A percentile compares a stretch with the other conserved stretches of the same genome.
phyloP scores from a whole-genome alignment of 2,113 vertebrate species.

The Agapornis roseicollis region DNA sequence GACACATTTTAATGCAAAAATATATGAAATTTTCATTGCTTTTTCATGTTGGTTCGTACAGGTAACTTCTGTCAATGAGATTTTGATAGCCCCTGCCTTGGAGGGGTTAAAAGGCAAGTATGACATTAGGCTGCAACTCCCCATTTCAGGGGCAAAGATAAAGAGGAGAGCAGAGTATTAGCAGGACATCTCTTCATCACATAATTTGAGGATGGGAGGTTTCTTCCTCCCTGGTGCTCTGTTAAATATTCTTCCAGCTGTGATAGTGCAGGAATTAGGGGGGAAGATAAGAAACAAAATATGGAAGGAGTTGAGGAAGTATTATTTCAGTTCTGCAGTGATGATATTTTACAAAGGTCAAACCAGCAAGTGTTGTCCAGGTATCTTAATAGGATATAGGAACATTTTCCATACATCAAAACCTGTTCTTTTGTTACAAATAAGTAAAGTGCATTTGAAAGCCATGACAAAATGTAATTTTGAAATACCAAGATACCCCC shows the following conservation, averaged over 20 bases:
- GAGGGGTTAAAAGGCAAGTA: not conserved
- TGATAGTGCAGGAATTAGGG: not conserved
- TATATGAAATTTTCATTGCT: not conserved
- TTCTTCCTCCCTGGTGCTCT: not conserved
- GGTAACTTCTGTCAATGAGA: not conserved
- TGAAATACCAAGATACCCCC: not conserved
- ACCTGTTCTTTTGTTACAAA: not conserved
- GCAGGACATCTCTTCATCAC: not conserved
- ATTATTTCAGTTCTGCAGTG: not conserved
- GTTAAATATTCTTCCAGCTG: not conserved
- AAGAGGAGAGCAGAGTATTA: not conserved
- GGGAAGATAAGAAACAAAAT: not conserved
- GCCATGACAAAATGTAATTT: not conserved
- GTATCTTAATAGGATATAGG: not conserved
- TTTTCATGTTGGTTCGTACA: not conserved
- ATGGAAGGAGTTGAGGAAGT: not conserved
- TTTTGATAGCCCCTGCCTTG: not conserved
- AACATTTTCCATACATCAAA: not conserved
- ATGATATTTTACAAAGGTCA: not conserved
- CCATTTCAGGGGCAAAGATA: not conserved
- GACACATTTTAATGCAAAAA: slow-evolving; percentile 7
- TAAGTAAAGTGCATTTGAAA: not conserved
- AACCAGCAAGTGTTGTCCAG: not conserved
- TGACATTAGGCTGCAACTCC: not conserved
- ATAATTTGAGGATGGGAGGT: not conserved